Evolutionary conservation across 1,140 invertebrate genomes (phyloP).

Genomic region (Megalopta genalis): DNA sequence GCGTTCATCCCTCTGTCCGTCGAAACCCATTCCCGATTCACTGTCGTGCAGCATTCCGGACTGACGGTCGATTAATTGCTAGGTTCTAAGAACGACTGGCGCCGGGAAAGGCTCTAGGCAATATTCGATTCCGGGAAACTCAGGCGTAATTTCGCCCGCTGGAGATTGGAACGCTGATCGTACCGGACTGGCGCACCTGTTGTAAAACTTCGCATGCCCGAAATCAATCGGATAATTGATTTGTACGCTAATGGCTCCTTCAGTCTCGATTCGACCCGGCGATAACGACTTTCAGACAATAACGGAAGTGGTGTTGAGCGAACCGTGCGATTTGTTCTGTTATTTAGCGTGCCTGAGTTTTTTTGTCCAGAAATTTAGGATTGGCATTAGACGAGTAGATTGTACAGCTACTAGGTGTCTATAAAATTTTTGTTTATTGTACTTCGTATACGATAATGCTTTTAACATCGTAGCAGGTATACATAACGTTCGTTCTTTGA

Average conservation of each 20-base stretch:
- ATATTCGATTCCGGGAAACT: slow-evolving; percentile 45
- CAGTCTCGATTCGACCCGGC: neutral
- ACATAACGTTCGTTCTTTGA: neutral
- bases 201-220: slow-evolving; percentile 10
- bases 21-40: slow-evolving; percentile 56
- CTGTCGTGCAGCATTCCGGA: slow-evolving; percentile 27
- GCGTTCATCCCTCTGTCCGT: slow-evolving; percentile 52
- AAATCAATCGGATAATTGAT: slow-evolving; percentile 21
- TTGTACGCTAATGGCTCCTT: neutral
- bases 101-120: slow-evolving; percentile 18
- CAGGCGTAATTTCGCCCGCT: slow-evolving; percentile 26
- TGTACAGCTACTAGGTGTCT: no score
- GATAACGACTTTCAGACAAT: neutral
- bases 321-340: no score
- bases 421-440: no score
- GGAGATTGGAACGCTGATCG: slow-evolving; percentile 34
- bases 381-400: no score
- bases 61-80: slow-evolving; percentile 58
- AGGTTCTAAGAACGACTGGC: slow-evolving; percentile 43
- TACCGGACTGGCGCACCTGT: slow-evolving; percentile 8
- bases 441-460: no score
- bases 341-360: no score
- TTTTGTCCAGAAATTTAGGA: no score
- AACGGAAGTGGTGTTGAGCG: no score
- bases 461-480: neutral